Evolutionary conservation across 2,797 vertebrate genomes (phyloP).

Genomic region (Cossypha niveicapilla): DNA sequence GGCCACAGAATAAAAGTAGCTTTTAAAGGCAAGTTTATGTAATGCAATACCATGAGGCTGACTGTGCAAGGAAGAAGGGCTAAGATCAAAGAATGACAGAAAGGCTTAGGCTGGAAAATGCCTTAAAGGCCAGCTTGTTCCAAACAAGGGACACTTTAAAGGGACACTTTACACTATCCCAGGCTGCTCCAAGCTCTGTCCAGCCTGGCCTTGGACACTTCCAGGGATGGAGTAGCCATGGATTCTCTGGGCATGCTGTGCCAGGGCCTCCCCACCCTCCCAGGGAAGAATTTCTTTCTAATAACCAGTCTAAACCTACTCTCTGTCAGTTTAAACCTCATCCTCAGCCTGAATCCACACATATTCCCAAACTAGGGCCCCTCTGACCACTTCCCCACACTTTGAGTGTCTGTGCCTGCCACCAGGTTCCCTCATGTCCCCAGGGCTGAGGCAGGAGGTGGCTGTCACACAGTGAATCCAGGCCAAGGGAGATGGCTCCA

Average conservation of each 20-base stretch:
- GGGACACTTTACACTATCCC: background rate
- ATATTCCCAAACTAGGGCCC: background rate
- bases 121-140: background rate
- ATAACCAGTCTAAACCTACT: background rate
- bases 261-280: background rate
- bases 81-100: background rate
- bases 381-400: background rate
- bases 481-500: background rate
- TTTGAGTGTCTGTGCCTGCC: accelerated
- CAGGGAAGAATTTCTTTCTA: background rate
- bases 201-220: background rate
- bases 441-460: accelerated
- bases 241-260: background rate
- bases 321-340: background rate
- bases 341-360: background rate
- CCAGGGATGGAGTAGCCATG: background rate
- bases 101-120: background rate
- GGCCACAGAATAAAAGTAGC: background rate
- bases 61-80: accelerated
- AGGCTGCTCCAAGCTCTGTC: accelerated
- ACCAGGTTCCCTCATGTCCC: background rate
- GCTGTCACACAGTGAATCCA: background rate
- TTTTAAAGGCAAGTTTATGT: background rate
- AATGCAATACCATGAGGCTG: background rate
- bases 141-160: background rate